Conservation (phyloP, 2,888 invertebrate species). For the Drosophila leonis region DNA sequence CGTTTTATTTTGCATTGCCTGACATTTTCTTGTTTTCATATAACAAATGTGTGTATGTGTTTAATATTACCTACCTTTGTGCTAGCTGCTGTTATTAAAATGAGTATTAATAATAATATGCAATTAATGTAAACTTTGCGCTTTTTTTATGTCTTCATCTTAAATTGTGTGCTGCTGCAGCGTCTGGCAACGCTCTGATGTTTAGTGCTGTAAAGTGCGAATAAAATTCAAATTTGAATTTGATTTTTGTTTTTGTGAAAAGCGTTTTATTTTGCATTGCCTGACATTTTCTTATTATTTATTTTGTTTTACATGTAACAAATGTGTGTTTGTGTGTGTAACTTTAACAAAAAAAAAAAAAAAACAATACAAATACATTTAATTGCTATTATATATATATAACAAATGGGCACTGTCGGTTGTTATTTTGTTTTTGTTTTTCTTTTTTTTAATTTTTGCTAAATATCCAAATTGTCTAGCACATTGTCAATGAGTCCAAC, state of each 20-base stretch:
- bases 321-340: constrained; percentile 26
- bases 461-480: constrained; percentile 75
- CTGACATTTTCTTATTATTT: constrained; percentile 11
- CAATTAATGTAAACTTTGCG: constrained; percentile 18
- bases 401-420: constrained; percentile 75
- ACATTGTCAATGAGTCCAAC: constrained; percentile 81
- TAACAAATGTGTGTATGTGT: no score
- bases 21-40: constrained; percentile 7
- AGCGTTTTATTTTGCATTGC: constrained; percentile 52
- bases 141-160: constrained; percentile 21
- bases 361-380: constrained; percentile 9
- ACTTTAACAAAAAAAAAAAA: constrained; percentile 42
- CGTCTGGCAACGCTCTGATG: no score
- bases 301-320: constrained; percentile 29
- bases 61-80: no score
- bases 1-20: constrained; percentile 48
- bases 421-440: constrained; percentile 17
- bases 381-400: constrained; percentile 41
- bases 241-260: constrained; percentile 12
- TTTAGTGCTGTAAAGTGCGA: constrained; percentile 4
- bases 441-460: constrained; percentile 7
- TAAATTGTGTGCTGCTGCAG: constrained; percentile 25
- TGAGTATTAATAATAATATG: constrained; percentile 33
- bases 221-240: constrained; percentile 17
- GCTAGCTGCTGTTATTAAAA: no score